Evolutionary conservation across 2,113 vertebrate genomes (phyloP), one percentile per base, ranked within the genome.

Genomic region (Pleuronectes platessa): DNA sequence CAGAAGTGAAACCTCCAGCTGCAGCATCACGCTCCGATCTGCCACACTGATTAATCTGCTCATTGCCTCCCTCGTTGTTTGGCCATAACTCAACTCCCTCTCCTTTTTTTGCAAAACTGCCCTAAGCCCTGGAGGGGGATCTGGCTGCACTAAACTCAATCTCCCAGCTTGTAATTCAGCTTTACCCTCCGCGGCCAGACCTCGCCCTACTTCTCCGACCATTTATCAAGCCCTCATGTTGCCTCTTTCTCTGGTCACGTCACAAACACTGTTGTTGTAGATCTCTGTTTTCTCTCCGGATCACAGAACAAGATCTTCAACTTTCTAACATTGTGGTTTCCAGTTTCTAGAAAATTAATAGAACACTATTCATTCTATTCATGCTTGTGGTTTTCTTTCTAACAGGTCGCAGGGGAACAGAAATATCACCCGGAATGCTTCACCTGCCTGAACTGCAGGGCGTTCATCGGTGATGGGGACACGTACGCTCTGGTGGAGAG

Each of bases 391-490:
- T 79, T 73, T 80, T 31, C 23, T 18, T 14, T 31, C 66, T 0
- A 1, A 0, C 90, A 98, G 98, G 98, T 99, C 61, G 98, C 98
- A 0, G 98, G 98, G 64, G 98, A 99, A 81, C 96, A 98, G 90
- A 99, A 99, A 84, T 99, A 99, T 87, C 98, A 99, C 90, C 98
- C 98, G 0, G 98, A 99, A 86, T 99, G 98, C 88, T 99, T 99
- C 94, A 96, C 94, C 84, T 99, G 98, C 86, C 95, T 97, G 82
- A 96, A 95, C 27, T 99, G 98, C 63, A 93, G 86, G 61, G 61
- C 91, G 0, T 99, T 99, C 91, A 99, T 99, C 0, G 98, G 98
- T 0, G 98, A 99, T 10, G 98, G 98, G 58, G 98, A 99, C 93
- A 98, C 97, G 1, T 99, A 99, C 0, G 97, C 97, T 0, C 89